These are phyloP conservation scores for Drosophila nebulosa DNA, from an alignment of 1,140 invertebrate species.

Conservation along the genomic window DNA sequence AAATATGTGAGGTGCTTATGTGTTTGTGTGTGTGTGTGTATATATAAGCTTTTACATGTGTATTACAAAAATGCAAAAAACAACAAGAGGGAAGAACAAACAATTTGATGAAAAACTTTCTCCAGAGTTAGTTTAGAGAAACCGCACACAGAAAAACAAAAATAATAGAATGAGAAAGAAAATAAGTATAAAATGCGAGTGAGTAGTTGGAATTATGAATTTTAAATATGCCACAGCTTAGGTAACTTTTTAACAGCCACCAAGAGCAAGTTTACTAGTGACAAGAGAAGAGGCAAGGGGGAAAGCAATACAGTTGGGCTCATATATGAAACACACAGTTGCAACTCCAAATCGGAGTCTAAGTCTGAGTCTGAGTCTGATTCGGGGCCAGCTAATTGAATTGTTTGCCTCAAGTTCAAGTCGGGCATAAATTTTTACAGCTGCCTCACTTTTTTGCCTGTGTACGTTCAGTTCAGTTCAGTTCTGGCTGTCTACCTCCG, in stretches of 20 bases:
- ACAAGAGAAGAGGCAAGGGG: neutral
- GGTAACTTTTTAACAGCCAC: neutral
- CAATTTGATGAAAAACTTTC: constrained; percentile 45
- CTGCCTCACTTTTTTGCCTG: neutral
- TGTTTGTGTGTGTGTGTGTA: neutral
- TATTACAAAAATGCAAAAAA: neutral
- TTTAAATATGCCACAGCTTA: neutral
- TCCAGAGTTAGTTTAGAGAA: constrained; percentile 4
- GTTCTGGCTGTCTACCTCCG: neutral
- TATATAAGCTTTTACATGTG: neutral
- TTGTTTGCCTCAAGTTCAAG: constrained; percentile 21
- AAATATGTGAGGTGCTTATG: too few relatives aligned
- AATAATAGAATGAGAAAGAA: neutral
- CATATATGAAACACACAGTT: constrained; percentile 9
- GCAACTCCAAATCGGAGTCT: too few relatives aligned
- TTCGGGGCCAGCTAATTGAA: constrained; percentile 36
- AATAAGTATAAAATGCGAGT: constrained; percentile 31
- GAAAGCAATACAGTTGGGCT: neutral
- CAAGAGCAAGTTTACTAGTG: neutral
- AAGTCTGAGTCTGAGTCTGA: too few relatives aligned
- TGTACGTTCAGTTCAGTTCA: neutral
- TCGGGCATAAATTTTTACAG: constrained; percentile 12
- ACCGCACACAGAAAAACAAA: neutral
- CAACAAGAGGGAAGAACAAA: constrained; percentile 28
- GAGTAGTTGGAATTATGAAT: constrained; percentile 19